Evolutionary conservation across 2,888 invertebrate genomes (phyloP), one percentile per base, ranked within the genome.

Genomic region (Erpobdella octoculata): DNA sequence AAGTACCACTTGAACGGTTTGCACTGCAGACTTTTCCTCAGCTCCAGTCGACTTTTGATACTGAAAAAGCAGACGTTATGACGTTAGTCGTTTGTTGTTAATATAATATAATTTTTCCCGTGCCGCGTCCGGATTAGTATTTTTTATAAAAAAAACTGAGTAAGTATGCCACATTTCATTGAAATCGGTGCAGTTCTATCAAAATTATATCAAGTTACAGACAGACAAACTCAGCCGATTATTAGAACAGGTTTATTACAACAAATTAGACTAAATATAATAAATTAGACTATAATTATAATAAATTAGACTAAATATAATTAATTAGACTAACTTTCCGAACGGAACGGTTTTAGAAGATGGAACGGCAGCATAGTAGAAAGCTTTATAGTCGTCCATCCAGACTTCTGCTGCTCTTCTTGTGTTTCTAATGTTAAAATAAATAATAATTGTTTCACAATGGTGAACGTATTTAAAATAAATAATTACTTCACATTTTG

Each of bases 341-440:
- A 79, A 83, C 31, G 81, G 78, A 2, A 86, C 83, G 78, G 81
- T 81, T 77, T 81, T 80, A 21, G 86, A 84, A 4, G 85, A 84
- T 8, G 86, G 86, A 76, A 97, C 96, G 1, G 94, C 90, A 72
- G 90, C 88, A 81, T 95, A 95, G 84, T 97, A 98, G 81, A 91
- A 91, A 79, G 93, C 89, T 83, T 97, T 97, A 85, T 92, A 98
- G 75, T 94, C 93, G 81, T 96, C 97, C 95, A 98, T 95, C 97
- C 97, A 98, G 15, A 98, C 97, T 85, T 97, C 97, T 0, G 97
- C 97, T 0, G 96, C 96, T 76, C 98, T 86, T 71, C 96, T 87
- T 0, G 96, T 97, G 84, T 98, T 98, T 73, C 85, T 85, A 77
- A n/a, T n/a, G n/a, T n/a, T n/a, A n/a, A n/a, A n/a, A 18, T 15